phyloP scores from a whole-genome alignment of 2,113 vertebrate species.

The Passer montanus region DNA sequence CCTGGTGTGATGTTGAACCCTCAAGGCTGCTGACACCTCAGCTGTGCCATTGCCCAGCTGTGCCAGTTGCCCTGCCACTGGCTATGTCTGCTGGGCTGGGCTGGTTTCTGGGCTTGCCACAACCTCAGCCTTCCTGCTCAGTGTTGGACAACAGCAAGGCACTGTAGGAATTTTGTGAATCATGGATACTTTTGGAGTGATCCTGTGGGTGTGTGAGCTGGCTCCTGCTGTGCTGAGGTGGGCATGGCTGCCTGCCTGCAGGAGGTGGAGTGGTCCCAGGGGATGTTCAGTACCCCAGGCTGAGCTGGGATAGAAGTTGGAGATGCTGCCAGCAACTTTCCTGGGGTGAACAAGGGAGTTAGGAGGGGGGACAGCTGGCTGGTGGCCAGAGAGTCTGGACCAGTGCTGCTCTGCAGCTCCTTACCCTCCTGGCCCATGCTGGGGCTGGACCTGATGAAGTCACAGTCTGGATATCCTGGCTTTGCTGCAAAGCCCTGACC shows the following conservation, averaged over 20 bases:
- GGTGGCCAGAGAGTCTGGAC: background rate
- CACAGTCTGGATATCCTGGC: background rate
- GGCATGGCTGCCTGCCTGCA: background rate
- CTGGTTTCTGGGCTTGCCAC: background rate
- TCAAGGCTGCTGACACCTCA: background rate
- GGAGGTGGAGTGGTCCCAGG: background rate
- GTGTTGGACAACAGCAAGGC: background rate
- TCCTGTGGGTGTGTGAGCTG: background rate
- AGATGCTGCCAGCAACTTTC: background rate
- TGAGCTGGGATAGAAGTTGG: background rate
- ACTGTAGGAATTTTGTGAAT: conserved; percentile 18
- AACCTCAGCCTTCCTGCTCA: background rate
- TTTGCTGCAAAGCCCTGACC: background rate
- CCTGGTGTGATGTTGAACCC: accelerated
- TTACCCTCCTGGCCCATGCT: background rate
- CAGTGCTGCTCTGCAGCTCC: background rate
- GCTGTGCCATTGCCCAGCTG: background rate
- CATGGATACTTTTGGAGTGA: conserved; percentile 7
- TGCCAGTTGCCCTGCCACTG: background rate
- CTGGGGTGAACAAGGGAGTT: background rate
- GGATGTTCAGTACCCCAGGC: background rate
- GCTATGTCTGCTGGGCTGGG: background rate
- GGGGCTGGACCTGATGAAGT: background rate
- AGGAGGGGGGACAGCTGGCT: background rate
- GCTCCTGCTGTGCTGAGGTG: background rate